A percentile compares a stretch with the other conserved stretches of the same genome.
phyloP scores from a whole-genome alignment of 2,888 invertebrate species.

The Melinaea marsaeus region DNA sequence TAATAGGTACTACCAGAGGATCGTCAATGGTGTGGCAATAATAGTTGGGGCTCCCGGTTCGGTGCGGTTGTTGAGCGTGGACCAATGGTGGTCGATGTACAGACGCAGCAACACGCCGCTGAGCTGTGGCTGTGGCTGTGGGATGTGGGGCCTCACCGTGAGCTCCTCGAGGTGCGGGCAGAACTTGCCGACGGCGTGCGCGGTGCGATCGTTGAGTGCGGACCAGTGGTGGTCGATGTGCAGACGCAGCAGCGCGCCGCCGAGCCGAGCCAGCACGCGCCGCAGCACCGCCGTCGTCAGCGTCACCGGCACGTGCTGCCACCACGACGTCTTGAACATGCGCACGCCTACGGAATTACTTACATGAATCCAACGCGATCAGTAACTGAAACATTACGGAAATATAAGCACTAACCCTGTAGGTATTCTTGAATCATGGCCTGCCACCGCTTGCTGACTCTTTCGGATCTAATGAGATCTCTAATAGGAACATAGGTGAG shows the following conservation, averaged over 20 bases:
- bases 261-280: slow-evolving; percentile 71
- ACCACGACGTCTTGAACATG: slow-evolving; percentile 66
- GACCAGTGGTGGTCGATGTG: slow-evolving; percentile 72
- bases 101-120: too few species aligned
- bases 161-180: slow-evolving; percentile 76
- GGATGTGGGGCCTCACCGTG: slow-evolving; percentile 45
- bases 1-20: too few species aligned
- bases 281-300: slow-evolving; percentile 72
- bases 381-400: background rate
- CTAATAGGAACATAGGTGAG: slow-evolving; percentile 70
- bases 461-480: slow-evolving; percentile 75
- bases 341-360: slow-evolving; percentile 47
- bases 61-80: too few species aligned
- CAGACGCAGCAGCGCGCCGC: slow-evolving; percentile 63
- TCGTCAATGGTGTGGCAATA: too few species aligned
- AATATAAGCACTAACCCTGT: slow-evolving; percentile 44
- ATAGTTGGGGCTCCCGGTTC: too few species aligned
- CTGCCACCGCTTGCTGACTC: slow-evolving; percentile 78
- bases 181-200: slow-evolving; percentile 75
- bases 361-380: background rate
- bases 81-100: too few species aligned
- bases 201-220: slow-evolving; percentile 72
- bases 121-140: too few species aligned
- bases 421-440: slow-evolving; percentile 71
- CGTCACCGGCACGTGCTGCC: slow-evolving; percentile 51